Conservation (phyloP, 2,113 vertebrate genomes). For the Anarrhichthys ocellatus region DNA sequence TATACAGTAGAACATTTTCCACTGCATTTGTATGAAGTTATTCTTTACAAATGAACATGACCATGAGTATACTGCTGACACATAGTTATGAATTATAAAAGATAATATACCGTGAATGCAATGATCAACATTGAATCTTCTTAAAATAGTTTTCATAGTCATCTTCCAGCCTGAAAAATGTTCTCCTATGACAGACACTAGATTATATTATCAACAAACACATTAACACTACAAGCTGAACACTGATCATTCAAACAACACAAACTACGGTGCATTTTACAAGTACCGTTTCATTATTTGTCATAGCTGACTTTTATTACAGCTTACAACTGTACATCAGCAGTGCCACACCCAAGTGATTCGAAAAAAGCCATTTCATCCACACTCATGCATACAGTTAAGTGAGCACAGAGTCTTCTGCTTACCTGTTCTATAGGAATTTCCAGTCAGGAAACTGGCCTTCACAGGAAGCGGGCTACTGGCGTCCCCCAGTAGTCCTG, state of each 20-base stretch:
- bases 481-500: constrained; percentile 85
- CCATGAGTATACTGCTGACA: not conserved
- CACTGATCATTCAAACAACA: not conserved
- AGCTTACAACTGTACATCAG: not conserved
- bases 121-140: not conserved
- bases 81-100: not conserved
- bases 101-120: not conserved
- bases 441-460: constrained; percentile 84
- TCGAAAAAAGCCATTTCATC: not conserved
- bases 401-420: not conserved
- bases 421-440: constrained; percentile 85
- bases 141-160: not conserved
- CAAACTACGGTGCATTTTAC: not conserved
- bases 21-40: not conserved
- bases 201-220: not conserved
- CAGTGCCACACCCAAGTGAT: not conserved
- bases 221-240: not conserved
- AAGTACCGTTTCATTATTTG: not conserved
- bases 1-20: not conserved
- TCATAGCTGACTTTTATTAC: not conserved
- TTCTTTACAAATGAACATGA: not conserved
- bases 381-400: not conserved
- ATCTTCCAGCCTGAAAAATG: not conserved
- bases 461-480: constrained; percentile 91
- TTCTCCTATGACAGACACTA: not conserved